Evolutionary conservation across 2,113 vertebrate genomes (phyloP), one percentile per base, ranked within the genome.

Genomic region (Hippopotamus amphibius): DNA sequence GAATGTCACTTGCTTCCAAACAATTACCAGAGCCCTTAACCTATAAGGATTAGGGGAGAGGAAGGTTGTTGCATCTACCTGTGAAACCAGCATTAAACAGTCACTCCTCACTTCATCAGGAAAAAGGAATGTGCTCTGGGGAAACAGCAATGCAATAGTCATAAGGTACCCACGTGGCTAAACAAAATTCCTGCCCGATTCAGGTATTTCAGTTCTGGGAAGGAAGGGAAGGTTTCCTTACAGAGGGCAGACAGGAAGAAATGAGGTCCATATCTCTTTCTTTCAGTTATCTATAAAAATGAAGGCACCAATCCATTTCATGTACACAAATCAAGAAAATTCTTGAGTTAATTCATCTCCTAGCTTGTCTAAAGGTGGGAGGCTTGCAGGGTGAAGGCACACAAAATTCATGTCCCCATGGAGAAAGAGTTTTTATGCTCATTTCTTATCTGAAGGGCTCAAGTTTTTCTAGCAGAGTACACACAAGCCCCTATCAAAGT

Each of bases 21-120:
- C 71, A 90, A 85, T 50, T 81, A 37, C 66, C 59, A 71, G 43
- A 96, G 61, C 53, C 24, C 86, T 71, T 65, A 19, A 74, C 7
- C 13, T 22, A 28, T 43, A 69, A 85, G 50, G 63, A 66, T 59
- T 68, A 65, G 50, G 57, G 30, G 57, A 86, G n/a, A 68, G 30
- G 63, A 93, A 33, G 33, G 41, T 16, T 92, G 46, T 33, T 69
- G 48, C 50, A 30, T 69, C 55, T 85, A 66, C 53, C 77, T 41
- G 37, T 21, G 90, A 97, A 95, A 90, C 30, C 61, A 79, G 69
- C 50, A 85, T 86, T 91, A 65, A 69, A 71, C 30, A 88, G 26
- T 93, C 79, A 77, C 61, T 95, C 55, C 33, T 94, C 57, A 50
- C 96, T 94, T 96, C 92, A 79, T 96, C 87, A 97, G 84, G 95